Evolutionary conservation across 1,140 invertebrate genomes (phyloP).

Genomic region (Pseudomyrmex cubaensis): DNA sequence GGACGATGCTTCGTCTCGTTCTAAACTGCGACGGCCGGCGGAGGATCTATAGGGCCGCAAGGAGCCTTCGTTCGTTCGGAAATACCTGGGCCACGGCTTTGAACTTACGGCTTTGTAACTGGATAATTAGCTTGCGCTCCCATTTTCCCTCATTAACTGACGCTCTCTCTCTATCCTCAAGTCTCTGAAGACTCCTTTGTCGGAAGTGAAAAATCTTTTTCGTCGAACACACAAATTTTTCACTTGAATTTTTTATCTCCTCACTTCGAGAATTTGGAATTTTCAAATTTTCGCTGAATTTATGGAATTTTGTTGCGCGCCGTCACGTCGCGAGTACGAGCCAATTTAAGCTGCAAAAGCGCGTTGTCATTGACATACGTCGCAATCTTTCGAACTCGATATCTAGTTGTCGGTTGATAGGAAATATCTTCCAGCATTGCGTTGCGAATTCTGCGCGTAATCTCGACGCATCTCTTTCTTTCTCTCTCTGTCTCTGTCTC

Average conservation of each 20-base stretch:
- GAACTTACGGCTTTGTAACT: slow-evolving; percentile 49
- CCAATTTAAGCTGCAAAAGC: neutral
- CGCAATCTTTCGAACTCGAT: too few species aligned
- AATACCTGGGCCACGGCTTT: slow-evolving; percentile 25
- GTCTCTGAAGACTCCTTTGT: neutral
- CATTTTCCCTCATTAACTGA: slow-evolving; percentile 36
- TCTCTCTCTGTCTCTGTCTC: neutral
- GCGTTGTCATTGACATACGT: neutral
- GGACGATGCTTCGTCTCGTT: slow-evolving; percentile 41
- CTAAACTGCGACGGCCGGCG: slow-evolving; percentile 15
- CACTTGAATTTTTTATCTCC: too few species aligned
- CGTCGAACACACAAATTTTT: too few species aligned
- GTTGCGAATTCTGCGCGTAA: neutral
- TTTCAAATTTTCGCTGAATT: neutral
- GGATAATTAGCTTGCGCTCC: slow-evolving; percentile 41
- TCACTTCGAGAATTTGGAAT: neutral
- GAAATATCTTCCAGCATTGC: neutral
- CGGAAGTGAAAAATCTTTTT: neutral
- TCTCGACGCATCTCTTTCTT: neutral
- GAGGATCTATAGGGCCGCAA: slow-evolving; percentile 47
- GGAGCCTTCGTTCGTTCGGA: slow-evolving; percentile 22
- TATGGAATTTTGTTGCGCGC: neutral
- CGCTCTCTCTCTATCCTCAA: neutral
- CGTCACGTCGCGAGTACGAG: neutral
- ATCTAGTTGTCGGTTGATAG: neutral